Evolutionary conservation across 2,797 vertebrate genomes (phyloP).

Genomic region (Lagodon rhomboides): DNA sequence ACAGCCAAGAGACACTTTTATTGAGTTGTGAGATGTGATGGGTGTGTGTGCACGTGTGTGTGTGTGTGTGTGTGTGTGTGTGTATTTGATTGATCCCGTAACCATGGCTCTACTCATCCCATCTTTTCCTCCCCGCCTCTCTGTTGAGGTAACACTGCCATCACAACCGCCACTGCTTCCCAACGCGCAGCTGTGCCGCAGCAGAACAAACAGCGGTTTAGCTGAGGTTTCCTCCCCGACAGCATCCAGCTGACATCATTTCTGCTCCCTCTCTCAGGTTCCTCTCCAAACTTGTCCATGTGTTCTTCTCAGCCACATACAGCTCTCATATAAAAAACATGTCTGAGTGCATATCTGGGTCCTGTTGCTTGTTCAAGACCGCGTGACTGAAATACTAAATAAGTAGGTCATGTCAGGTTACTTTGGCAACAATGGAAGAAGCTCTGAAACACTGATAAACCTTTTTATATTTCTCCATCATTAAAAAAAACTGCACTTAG

Average conservation of each 20-base stretch:
- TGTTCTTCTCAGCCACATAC: neutral
- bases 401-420: slow-evolving; percentile 59
- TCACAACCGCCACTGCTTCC: slow-evolving; percentile 18
- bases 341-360: slow-evolving; percentile 2
- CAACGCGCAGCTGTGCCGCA: slow-evolving; percentile 31
- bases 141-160: slow-evolving; percentile 15
- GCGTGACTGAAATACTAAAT: slow-evolving; percentile 37
- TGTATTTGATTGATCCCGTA: slow-evolving; percentile 33
- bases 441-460: neutral
- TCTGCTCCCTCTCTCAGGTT: neutral
- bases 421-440: slow-evolving; percentile 53
- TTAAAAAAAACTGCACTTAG: neutral
- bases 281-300: neutral
- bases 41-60: slow-evolving; percentile 14
- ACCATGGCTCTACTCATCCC: slow-evolving; percentile 6
- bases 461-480: neutral
- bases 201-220: slow-evolving; percentile 37
- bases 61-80: slow-evolving; percentile 13
- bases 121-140: slow-evolving; percentile 16
- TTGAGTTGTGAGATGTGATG: slow-evolving; percentile 73
- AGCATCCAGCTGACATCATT: neutral
- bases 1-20: slow-evolving; percentile 78
- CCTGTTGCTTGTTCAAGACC: slow-evolving; percentile 13
- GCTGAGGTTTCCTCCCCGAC: slow-evolving; percentile 30
- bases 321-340: neutral